Evolutionary conservation across 2,888 invertebrate genomes (phyloP).

Genomic region (Drepanosiphum platanoidis): DNA sequence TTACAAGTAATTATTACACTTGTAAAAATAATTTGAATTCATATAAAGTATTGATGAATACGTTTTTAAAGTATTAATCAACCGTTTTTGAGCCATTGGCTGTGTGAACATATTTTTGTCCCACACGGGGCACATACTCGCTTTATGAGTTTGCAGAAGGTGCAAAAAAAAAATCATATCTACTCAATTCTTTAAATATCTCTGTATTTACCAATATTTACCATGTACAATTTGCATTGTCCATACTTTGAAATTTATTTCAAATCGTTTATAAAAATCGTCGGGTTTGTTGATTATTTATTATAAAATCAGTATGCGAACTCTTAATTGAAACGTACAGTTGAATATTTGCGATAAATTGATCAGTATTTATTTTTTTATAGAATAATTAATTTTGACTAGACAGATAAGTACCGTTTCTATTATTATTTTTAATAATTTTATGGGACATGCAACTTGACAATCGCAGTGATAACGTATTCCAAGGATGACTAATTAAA

Average conservation of each 20-base stretch:
- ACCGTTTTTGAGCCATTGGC: too few species aligned
- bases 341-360: background rate
- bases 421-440: slow-evolving; percentile 15
- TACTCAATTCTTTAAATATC: too few species aligned
- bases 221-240: background rate
- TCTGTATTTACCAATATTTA: too few species aligned
- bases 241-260: background rate
- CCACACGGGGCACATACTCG: too few species aligned
- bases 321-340: background rate
- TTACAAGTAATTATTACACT: background rate
- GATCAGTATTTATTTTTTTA: background rate
- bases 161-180: too few species aligned
- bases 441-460: slow-evolving; percentile 12
- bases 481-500: slow-evolving; percentile 32
- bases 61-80: too few species aligned
- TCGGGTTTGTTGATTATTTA: background rate
- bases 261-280: background rate
- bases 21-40: slow-evolving; percentile 1
- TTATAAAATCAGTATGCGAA: background rate
- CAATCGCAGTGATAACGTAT: background rate
- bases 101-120: too few species aligned
- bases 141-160: too few species aligned
- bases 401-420: slow-evolving; percentile 4
- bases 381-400: slow-evolving; percentile 23
- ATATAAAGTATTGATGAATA: too few species aligned